phyloP scores from a whole-genome alignment of 2,113 vertebrate species.

The Cairina moschata region DNA sequence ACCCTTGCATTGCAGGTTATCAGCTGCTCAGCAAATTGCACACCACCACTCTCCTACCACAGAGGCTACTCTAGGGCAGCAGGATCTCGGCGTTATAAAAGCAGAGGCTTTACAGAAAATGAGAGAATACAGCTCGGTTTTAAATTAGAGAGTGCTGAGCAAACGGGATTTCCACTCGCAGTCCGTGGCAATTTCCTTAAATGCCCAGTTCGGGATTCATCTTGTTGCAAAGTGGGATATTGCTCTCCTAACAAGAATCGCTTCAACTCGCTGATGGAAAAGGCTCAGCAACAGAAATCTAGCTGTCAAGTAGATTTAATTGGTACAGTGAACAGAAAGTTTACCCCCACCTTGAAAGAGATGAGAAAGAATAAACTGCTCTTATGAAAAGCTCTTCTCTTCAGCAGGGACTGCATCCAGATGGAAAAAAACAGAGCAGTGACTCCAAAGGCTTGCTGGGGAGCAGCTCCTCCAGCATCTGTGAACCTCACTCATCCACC shows the following conservation, averaged over 20 bases:
- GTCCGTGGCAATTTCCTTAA: conserved; percentile 21
- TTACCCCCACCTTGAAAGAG: not conserved
- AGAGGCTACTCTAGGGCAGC: not conserved
- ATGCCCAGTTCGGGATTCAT: conserved; percentile 54
- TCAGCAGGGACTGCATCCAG: not conserved
- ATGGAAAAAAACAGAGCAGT: not conserved
- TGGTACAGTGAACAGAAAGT: conserved; percentile 8
- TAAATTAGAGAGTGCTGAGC: conserved; percentile 40
- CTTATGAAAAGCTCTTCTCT: conserved; percentile 9
- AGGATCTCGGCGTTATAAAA: not conserved
- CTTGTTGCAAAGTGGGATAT: conserved; percentile 28
- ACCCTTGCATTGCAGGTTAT: not conserved
- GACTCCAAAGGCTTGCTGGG: not conserved
- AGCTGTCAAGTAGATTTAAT: conserved; percentile 49
- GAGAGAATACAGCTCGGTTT: not conserved
- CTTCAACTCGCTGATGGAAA: conserved; percentile 27
- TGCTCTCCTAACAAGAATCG: conserved; percentile 18
- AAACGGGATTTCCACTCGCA: conserved; percentile 1
- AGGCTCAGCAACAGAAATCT: not conserved
- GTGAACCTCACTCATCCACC: not conserved
- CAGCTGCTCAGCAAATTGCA: conserved; percentile 25
- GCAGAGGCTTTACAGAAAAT: not conserved
- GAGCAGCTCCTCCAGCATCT: not conserved
- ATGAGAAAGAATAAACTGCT: not conserved
- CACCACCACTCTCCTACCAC: not conserved